phyloP scores from a whole-genome alignment of 2,888 invertebrate species.

The Stenchaetothrips biformis region DNA sequence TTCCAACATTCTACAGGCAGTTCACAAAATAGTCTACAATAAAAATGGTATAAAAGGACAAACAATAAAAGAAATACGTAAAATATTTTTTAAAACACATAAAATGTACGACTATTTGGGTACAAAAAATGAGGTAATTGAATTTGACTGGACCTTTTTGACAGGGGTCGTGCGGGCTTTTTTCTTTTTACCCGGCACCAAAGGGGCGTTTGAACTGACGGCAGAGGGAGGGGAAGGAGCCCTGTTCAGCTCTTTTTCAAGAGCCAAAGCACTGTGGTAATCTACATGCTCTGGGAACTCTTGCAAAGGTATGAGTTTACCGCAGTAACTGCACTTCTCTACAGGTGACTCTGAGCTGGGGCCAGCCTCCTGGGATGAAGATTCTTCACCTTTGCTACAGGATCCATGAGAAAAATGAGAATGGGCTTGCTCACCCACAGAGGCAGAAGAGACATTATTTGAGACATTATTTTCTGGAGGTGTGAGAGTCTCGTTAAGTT shows the following conservation, averaged over 20 bases:
- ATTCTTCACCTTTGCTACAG: too few species aligned
- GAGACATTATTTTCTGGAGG: conserved; percentile 6
- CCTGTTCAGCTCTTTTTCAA: conserved; percentile 61
- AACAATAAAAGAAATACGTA: not conserved
- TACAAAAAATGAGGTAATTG: not conserved
- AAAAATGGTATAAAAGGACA: not conserved
- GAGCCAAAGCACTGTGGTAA: conserved; percentile 75
- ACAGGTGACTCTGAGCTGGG: not conserved
- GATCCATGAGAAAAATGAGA: too few species aligned
- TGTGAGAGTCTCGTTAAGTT: conserved; percentile 50
- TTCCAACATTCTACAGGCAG: not conserved
- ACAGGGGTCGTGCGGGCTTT: not conserved
- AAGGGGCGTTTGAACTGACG: not conserved
- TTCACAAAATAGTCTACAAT: not conserved
- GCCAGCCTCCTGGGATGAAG: too few species aligned
- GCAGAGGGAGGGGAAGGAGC: not conserved
- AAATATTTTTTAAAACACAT: not conserved
- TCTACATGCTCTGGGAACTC: conserved; percentile 72
- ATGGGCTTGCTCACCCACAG: not conserved
- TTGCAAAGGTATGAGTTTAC: conserved; percentile 54
- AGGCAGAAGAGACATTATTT: not conserved
- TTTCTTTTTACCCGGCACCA: not conserved
- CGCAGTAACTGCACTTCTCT: conserved; percentile 65
- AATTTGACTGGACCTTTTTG: not conserved
- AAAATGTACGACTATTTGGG: not conserved